Percentiles rank a stretch among this genome's conserved stretches.
phyloP scores from a whole-genome alignment of 1,140 invertebrate species.

The Hyles vespertilio region DNA sequence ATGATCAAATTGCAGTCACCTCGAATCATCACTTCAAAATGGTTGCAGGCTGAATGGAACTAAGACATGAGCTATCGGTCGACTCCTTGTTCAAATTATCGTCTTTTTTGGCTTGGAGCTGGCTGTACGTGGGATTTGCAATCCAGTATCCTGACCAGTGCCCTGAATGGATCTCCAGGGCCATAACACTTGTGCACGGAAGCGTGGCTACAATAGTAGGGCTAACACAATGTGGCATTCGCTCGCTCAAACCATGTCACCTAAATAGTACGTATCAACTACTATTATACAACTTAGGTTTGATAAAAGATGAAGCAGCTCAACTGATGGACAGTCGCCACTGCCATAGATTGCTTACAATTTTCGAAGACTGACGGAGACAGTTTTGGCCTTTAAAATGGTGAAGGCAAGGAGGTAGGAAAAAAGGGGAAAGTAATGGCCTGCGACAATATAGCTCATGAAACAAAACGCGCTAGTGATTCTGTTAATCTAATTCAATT shows the following conservation, averaged over 20 bases:
- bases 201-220: conserved; percentile 55
- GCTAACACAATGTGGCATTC: conserved; percentile 56
- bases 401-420: too few species aligned
- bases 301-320: too few species aligned
- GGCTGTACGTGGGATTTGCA: conserved; percentile 37
- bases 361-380: too few species aligned
- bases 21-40: conserved; percentile 1
- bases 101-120: conserved; percentile 55
- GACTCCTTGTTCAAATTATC: conserved; percentile 39
- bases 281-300: too few species aligned
- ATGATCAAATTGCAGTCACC: too few species aligned
- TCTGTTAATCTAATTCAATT: too few species aligned
- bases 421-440: too few species aligned
- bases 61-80: conserved; percentile 34
- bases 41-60: conserved; percentile 26
- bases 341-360: too few species aligned
- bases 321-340: too few species aligned
- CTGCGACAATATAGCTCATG: too few species aligned
- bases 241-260: conserved; percentile 23
- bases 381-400: too few species aligned
- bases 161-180: conserved; percentile 66
- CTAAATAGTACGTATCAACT: conserved; percentile 43
- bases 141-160: conserved; percentile 18
- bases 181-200: conserved; percentile 66
- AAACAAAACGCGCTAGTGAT: too few species aligned